Evolutionary conservation across 2,113 vertebrate species (phyloP).

Genomic region (Taxidea taxus): DNA sequence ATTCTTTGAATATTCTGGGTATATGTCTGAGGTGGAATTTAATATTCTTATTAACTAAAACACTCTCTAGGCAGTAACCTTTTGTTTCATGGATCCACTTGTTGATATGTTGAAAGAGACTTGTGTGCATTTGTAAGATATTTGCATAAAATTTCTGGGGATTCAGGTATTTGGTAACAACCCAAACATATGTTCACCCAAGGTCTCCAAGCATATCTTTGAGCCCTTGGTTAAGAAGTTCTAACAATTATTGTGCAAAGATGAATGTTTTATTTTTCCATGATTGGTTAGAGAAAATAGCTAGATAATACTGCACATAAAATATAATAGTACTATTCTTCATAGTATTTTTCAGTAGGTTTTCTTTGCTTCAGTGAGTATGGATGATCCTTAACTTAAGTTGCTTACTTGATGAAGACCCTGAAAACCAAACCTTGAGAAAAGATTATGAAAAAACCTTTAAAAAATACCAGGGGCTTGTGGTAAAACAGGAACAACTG

Average conservation of each 20-base stretch:
- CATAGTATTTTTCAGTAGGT: not conserved
- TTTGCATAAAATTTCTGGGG: not conserved
- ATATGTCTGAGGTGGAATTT: not conserved
- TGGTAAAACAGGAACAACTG: constrained; percentile 96
- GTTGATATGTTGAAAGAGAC: constrained; percentile 23
- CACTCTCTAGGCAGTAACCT: not conserved
- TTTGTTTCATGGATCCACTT: not conserved
- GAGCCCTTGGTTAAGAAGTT: not conserved
- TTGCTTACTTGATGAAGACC: constrained; percentile 89
- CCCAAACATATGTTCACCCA: not conserved
- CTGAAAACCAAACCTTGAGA: constrained; percentile 91
- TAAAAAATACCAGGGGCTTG: constrained; percentile 94
- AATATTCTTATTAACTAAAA: not conserved
- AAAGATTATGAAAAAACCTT: constrained; percentile 94
- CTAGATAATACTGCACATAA: not conserved
- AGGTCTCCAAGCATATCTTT: not conserved
- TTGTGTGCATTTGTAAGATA: not conserved
- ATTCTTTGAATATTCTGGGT: not conserved
- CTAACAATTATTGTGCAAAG: not conserved
- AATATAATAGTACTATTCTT: not conserved
- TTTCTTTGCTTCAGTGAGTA: constrained; percentile 23
- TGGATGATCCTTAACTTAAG: constrained; percentile 84
- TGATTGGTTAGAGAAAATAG: not conserved
- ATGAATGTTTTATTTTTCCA: not conserved
- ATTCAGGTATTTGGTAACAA: not conserved